Conservation (phyloP, 2,888 invertebrate species). For the Euzetes globulus region DNA sequence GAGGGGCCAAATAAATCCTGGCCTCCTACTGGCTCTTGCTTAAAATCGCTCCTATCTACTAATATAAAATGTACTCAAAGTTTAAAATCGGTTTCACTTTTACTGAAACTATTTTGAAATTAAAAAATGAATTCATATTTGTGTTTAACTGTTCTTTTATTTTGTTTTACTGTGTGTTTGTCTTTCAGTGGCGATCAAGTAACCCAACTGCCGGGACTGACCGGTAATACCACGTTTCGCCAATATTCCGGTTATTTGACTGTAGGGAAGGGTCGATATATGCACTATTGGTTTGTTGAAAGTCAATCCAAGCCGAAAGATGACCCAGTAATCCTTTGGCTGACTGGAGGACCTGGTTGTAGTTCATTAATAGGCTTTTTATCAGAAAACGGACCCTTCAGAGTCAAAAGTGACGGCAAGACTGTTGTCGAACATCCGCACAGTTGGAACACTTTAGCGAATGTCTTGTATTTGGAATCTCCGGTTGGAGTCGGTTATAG, state of each 20-base stretch:
- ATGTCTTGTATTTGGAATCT: slow-evolving; percentile 51
- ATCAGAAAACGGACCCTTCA: slow-evolving; percentile 46
- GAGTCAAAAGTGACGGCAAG: slow-evolving; percentile 28
- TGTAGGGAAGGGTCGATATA: neutral
- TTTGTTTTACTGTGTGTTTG: too few relatives aligned
- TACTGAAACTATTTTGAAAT: too few relatives aligned
- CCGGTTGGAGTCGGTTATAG: slow-evolving; percentile 53
- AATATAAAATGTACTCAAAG: too few relatives aligned
- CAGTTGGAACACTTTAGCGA: slow-evolving; percentile 46
- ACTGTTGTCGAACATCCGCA: slow-evolving; percentile 40
- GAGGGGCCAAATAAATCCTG: too few relatives aligned
- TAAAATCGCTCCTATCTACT: too few relatives aligned
- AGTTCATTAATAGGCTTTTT: slow-evolving; percentile 36
- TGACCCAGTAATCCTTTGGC: slow-evolving; percentile 49
- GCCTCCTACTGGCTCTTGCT: too few relatives aligned
- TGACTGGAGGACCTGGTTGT: slow-evolving; percentile 45
- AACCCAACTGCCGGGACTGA: too few relatives aligned
- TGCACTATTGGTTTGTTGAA: slow-evolving; percentile 37
- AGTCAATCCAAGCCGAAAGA: slow-evolving; percentile 42
- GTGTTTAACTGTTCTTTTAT: too few relatives aligned
- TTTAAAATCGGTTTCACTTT: too few relatives aligned
- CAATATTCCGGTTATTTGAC: slow-evolving; percentile 13
- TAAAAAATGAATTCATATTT: too few relatives aligned
- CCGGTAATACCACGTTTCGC: too few relatives aligned
- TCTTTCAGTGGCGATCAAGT: neutral